These are phyloP conservation scores for Margarornis squamiger DNA, from an alignment of 2,797 vertebrate species.

Conservation along the genomic window DNA sequence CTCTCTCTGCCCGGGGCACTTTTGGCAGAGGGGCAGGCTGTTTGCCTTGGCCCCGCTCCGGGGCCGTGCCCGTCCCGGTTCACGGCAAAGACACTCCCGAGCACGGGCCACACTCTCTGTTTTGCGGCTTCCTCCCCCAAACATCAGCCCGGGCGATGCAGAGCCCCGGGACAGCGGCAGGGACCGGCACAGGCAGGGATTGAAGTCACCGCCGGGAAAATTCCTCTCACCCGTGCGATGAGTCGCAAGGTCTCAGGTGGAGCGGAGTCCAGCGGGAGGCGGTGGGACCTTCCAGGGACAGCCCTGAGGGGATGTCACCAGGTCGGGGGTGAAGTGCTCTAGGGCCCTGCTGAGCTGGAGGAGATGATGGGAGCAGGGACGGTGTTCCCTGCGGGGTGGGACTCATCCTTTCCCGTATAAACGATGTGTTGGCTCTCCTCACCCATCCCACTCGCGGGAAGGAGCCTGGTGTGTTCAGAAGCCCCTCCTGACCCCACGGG, in stretches of 20 bases:
- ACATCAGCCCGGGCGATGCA: background rate
- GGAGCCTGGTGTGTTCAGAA: background rate
- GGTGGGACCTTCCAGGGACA: background rate
- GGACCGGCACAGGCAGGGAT: background rate
- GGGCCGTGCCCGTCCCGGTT: background rate
- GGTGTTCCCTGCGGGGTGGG: background rate
- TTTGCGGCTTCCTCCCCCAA: background rate
- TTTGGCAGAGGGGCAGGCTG: background rate
- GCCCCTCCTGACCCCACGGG: background rate
- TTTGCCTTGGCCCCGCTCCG: background rate
- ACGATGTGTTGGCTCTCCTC: too few species aligned
- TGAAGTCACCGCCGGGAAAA: background rate
- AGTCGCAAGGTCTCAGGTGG: background rate
- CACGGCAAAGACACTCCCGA: background rate
- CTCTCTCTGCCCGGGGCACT: background rate
- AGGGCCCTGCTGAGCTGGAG: background rate
- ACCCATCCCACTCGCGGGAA: accelerated
- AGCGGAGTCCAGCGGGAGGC: background rate
- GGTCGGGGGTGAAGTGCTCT: background rate
- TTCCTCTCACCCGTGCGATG: accelerated
- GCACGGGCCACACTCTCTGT: background rate
- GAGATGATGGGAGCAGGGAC: background rate
- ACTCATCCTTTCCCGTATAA: background rate
- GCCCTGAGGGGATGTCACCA: background rate
- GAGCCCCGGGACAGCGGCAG: background rate